Percentiles rank a stretch among this genome's conserved stretches.
phyloP scores from a whole-genome alignment of 2,113 vertebrate genomes.

The Zosterops hypoxanthus region DNA sequence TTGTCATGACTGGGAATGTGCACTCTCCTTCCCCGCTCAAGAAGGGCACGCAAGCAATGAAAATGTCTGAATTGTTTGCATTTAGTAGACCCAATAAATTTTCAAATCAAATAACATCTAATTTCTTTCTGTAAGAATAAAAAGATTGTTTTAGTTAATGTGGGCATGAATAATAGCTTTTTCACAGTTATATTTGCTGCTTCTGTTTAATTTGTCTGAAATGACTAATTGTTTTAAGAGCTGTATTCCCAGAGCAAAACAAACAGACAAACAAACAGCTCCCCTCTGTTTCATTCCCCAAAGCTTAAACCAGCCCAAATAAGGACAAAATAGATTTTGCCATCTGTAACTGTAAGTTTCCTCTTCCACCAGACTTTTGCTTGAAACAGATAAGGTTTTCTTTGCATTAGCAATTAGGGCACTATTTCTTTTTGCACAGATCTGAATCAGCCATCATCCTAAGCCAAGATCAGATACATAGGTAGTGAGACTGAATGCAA shows the following conservation, averaged over 20 bases:
- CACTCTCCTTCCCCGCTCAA: not conserved
- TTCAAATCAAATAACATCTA: not conserved
- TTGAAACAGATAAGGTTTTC: conserved; percentile 49
- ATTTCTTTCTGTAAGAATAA: not conserved
- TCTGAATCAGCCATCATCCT: conserved; percentile 66
- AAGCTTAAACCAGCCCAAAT: conserved; percentile 6
- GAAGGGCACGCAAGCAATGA: not conserved
- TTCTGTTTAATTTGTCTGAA: conserved; percentile 38
- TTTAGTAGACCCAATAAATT: not conserved
- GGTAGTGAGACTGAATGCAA: conserved; percentile 43
- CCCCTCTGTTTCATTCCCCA: not conserved
- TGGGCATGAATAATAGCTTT: conserved; percentile 37
- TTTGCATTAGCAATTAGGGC: conserved; percentile 62
- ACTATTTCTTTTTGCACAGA: conserved; percentile 40
- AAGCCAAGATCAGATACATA: conserved; percentile 62
- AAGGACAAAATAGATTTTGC: conserved; percentile 31
- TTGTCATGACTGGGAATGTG: not conserved
- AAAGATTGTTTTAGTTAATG: not conserved
- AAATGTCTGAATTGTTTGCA: not conserved
- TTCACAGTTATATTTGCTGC: conserved; percentile 16
- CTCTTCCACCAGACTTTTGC: conserved; percentile 16
- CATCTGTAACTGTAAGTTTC: conserved; percentile 9
- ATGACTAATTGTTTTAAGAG: conserved; percentile 61
- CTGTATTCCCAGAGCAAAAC: conserved; percentile 22
- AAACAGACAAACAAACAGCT: not conserved